phyloP scores from a whole-genome alignment of 2,113 vertebrate genomes.

The Glareola pratincola region DNA sequence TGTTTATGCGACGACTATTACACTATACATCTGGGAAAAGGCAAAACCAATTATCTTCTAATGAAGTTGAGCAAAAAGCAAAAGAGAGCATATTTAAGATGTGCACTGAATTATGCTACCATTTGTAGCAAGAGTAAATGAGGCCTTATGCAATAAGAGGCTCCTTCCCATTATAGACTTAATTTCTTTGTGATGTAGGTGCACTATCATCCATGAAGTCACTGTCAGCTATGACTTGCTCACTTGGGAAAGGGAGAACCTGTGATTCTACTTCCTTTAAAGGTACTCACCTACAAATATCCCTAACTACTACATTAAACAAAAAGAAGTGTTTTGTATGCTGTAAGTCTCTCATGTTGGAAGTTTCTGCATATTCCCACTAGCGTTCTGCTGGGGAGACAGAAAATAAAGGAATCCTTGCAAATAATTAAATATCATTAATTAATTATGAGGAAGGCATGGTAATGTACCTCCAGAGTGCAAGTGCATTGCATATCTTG shows the following conservation, averaged over 20 bases:
- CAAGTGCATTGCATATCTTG: neutral
- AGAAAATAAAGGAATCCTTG: constrained; percentile 29
- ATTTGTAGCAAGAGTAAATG: neutral
- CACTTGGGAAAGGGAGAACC: rapidly evolving
- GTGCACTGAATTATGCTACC: rapidly evolving
- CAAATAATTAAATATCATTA: constrained; percentile 59
- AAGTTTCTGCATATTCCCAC: neutral
- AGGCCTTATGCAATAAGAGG: neutral
- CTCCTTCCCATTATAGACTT: neutral
- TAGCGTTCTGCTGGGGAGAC: neutral
- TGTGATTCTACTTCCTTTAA: neutral
- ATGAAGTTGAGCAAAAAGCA: neutral
- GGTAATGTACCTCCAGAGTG: neutral
- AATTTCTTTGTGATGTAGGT: neutral
- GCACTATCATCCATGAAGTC: neutral
- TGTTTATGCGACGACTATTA: neutral
- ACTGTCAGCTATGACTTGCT: neutral
- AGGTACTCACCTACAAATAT: neutral
- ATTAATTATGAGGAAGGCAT: constrained; percentile 24
- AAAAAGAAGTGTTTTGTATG: neutral
- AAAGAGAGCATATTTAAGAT: neutral
- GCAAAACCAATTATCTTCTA: neutral
- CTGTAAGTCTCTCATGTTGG: neutral
- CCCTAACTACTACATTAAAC: neutral
- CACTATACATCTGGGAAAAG: neutral